Evolutionary conservation across 1,140 invertebrate species (phyloP).

Genomic region (Scaptodrosophila lebanonensis): DNA sequence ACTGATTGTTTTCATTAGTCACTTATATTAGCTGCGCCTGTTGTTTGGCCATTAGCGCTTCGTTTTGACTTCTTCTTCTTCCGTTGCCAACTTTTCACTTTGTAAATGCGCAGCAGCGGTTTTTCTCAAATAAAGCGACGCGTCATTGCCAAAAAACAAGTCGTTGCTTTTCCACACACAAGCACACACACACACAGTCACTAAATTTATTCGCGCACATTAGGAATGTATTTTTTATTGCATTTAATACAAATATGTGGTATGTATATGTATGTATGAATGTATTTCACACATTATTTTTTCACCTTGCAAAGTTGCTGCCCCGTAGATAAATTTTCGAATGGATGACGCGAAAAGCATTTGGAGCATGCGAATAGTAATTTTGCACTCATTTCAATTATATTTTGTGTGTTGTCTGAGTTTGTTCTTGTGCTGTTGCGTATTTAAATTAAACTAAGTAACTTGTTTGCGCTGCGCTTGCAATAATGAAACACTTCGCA

Average conservation of each 20-base stretch:
- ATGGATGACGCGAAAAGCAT: constrained; percentile 95
- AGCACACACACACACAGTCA: constrained; percentile 22
- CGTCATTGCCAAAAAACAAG: constrained; percentile 39
- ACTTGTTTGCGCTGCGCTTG: constrained; percentile 37
- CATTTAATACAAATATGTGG: constrained; percentile 39
- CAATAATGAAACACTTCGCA: constrained; percentile 42
- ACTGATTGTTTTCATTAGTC: constrained; percentile 37
- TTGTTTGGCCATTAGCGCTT: constrained; percentile 7
- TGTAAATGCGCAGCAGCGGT: constrained; percentile 58
- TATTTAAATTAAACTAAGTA: constrained; percentile 22
- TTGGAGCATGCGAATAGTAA: constrained; percentile 95
- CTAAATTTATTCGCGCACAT: no score
- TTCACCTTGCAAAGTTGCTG: constrained; percentile 97
- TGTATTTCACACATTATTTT: constrained; percentile 11
- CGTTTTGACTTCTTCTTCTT: constrained; percentile 45
- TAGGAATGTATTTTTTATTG: constrained; percentile 43
- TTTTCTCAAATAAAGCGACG: constrained; percentile 39
- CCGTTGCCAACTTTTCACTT: constrained; percentile 36
- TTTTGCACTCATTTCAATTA: constrained; percentile 68
- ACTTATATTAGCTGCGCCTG: constrained; percentile 5
- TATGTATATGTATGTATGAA: constrained; percentile 17
- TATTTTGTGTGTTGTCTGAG: constrained; percentile 35
- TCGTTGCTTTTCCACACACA: constrained; percentile 21
- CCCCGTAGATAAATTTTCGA: constrained; percentile 95
- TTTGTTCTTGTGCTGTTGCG: constrained; percentile 18